phyloP scores from a whole-genome alignment of 2,113 vertebrate species.

The Ondatra zibethicus region DNA sequence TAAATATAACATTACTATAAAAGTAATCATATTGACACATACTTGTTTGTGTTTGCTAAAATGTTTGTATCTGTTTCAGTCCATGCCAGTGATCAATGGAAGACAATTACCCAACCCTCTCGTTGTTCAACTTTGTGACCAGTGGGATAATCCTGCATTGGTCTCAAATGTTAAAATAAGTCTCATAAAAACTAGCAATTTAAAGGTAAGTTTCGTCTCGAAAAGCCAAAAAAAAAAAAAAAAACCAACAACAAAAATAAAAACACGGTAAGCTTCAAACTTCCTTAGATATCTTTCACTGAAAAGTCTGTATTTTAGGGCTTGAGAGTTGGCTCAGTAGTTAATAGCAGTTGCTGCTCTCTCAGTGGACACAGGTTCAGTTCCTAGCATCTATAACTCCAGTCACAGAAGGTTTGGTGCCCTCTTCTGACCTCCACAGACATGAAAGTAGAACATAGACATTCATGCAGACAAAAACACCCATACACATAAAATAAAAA shows the following conservation, averaged over 20 bases:
- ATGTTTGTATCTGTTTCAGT: conserved; percentile 83
- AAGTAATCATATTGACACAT: neutral
- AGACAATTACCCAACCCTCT: conserved; percentile 88
- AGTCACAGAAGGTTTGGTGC: neutral
- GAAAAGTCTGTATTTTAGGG: conserved; percentile 15
- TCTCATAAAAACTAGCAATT: conserved; percentile 82
- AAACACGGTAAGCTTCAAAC: conserved; percentile 83
- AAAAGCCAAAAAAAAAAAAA: no score
- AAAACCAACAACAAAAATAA: no score
- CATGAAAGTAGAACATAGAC: neutral
- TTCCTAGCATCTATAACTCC: neutral
- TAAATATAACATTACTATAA: neutral
- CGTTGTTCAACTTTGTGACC: conserved; percentile 91
- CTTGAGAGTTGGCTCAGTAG: neutral
- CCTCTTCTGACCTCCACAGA: neutral
- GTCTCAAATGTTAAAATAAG: conserved; percentile 90
- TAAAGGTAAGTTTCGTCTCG: conserved; percentile 89
- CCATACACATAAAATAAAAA: neutral
- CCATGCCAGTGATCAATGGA: conserved; percentile 91
- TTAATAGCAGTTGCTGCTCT: neutral
- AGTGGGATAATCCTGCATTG: conserved; percentile 92
- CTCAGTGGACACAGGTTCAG: neutral
- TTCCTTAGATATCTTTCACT: conserved; percentile 28
- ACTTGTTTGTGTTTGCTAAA: conserved; percentile 55
- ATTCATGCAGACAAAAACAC: neutral